phyloP scores from a whole-genome alignment of 2,888 invertebrate genomes.

The Strigamia maritima region DNA sequence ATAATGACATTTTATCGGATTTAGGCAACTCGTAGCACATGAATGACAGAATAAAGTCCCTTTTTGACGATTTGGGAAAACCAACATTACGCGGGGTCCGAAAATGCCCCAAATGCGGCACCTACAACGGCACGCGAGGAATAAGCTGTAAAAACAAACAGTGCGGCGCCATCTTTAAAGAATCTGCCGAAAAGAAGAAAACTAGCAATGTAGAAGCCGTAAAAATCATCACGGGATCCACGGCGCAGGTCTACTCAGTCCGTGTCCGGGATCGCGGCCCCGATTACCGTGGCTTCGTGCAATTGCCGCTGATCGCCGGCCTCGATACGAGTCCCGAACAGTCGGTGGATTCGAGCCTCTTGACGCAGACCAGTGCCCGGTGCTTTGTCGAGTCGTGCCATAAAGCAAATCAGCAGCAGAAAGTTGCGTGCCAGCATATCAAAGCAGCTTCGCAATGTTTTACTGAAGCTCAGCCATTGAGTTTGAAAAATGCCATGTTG shows the following conservation, averaged over 20 bases:
- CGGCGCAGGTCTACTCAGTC: constrained; percentile 63
- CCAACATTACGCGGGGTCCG: constrained; percentile 68
- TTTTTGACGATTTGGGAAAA: constrained; percentile 61
- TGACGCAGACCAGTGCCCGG: constrained; percentile 44
- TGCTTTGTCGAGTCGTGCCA: constrained; percentile 54
- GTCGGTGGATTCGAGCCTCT: constrained; percentile 50
- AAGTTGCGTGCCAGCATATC: constrained; percentile 61
- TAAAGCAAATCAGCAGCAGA: constrained; percentile 40
- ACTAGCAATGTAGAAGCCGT: constrained; percentile 62
- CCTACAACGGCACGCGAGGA: constrained; percentile 72
- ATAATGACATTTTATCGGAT: background rate
- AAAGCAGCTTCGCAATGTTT: constrained; percentile 63
- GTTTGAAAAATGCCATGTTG: constrained; percentile 62
- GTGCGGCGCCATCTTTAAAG: constrained; percentile 63
- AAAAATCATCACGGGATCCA: constrained; percentile 63
- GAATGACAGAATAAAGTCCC: constrained; percentile 44
- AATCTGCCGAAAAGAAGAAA: constrained; percentile 58
- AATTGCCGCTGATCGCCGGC: constrained; percentile 53
- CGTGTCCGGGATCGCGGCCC: constrained; percentile 65
- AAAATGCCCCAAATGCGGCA: constrained; percentile 71
- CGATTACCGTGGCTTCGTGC: constrained; percentile 71
- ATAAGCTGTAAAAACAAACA: constrained; percentile 68
- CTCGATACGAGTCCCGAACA: constrained; percentile 46
- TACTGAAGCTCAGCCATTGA: constrained; percentile 61
- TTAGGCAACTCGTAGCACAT: background rate